A percentile compares a stretch with the other conserved stretches of the same genome.
phyloP scores from a whole-genome alignment of 2,113 vertebrate genomes.

The Dicrurus megarhynchus region DNA sequence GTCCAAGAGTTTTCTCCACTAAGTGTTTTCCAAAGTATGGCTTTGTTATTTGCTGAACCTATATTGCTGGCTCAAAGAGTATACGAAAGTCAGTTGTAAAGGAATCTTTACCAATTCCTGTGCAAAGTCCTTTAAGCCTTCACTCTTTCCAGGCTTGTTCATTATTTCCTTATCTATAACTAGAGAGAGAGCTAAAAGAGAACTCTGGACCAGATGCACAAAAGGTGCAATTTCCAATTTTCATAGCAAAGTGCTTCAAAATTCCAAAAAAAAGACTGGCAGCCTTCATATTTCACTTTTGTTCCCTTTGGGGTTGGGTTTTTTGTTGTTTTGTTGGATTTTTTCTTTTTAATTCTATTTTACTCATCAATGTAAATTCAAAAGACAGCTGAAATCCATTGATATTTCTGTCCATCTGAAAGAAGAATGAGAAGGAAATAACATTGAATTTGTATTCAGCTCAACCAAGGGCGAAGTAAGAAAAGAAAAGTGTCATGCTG shows the following conservation, averaged over 20 bases:
- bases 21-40: neutral
- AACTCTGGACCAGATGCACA: neutral
- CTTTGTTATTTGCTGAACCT: neutral
- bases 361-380: neutral
- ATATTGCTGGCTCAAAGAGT: neutral
- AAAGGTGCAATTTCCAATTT: neutral
- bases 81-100: neutral
- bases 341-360: neutral
- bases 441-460: neutral
- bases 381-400: neutral
- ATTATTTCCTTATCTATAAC: neutral
- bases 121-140: neutral
- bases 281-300: neutral
- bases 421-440: neutral
- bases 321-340: rapidly evolving
- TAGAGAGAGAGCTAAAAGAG: neutral
- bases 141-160: neutral
- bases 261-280: neutral
- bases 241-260: neutral
- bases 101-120: neutral
- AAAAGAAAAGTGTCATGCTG: neutral
- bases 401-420: neutral
- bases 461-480: neutral
- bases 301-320: neutral
- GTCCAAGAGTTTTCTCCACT: neutral